A percentile compares a stretch with the other conserved stretches of the same genome.
Evolutionary conservation across 1,140 invertebrate genomes (phyloP).

Genomic region (Diplogasteroides magnus): DNA sequence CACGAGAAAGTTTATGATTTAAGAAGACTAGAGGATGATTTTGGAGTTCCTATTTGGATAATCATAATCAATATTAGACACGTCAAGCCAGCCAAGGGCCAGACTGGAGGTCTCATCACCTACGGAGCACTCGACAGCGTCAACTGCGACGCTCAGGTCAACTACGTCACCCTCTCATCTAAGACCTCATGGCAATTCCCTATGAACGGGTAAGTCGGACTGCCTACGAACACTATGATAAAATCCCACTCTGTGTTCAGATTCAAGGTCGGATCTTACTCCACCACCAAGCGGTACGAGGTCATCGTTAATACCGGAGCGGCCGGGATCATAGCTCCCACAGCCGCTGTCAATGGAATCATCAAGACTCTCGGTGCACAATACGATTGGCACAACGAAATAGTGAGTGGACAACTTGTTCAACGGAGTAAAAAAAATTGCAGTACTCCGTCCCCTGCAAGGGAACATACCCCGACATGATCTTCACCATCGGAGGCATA

Average conservation of each 20-base stretch:
- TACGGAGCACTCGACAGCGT: slow-evolving; percentile 40
- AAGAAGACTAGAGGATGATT: too few relatives aligned
- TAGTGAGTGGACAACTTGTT: too few relatives aligned
- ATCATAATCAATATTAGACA: too few relatives aligned
- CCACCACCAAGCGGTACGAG: slow-evolving; percentile 16
- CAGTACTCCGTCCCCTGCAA: background rate
- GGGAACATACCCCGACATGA: slow-evolving; percentile 24
- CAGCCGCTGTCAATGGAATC: slow-evolving; percentile 24
- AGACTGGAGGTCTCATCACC: slow-evolving; percentile 38
- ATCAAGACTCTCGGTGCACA: slow-evolving; percentile 31
- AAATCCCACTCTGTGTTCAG: too few relatives aligned
- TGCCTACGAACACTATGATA: too few relatives aligned
- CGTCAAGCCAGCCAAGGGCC: slow-evolving; percentile 25
- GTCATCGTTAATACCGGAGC: slow-evolving; percentile 45
- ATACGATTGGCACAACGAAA: slow-evolving; percentile 29
- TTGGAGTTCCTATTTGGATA: too few relatives aligned
- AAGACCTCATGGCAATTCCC: slow-evolving; percentile 43
- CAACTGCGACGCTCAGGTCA: slow-evolving; percentile 36
- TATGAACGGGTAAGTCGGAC: slow-evolving; percentile 21
- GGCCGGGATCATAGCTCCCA: slow-evolving; percentile 32
- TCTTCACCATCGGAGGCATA: slow-evolving; percentile 35
- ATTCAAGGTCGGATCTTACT: slow-evolving; percentile 37
- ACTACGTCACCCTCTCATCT: slow-evolving; percentile 37
- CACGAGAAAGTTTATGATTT: too few relatives aligned
- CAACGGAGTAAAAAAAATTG: too few relatives aligned